Percentiles rank a stretch among this genome's conserved stretches.
These are phyloP conservation scores for Oryctes rhinoceros DNA, from an alignment of 1,140 invertebrate species.

Conservation along the genomic window DNA sequence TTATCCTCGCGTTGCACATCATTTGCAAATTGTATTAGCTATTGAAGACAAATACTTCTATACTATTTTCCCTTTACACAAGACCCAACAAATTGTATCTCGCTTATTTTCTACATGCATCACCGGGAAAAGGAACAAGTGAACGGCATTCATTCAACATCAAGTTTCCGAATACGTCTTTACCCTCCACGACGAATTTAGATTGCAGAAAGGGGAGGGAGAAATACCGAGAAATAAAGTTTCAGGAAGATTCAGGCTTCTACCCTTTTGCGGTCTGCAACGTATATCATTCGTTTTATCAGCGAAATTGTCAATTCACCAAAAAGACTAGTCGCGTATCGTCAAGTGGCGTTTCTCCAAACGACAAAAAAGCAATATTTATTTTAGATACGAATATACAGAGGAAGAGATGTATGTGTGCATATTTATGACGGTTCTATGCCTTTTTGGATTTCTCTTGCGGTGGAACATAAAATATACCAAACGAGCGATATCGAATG, in stretches of 20 bases:
- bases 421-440: conserved; percentile 32
- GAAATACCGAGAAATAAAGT: conserved; percentile 31
- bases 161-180: conserved; percentile 12
- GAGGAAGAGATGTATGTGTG: conserved; percentile 7
- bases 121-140: neutral
- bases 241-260: conserved; percentile 11
- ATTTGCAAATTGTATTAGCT: too few relatives aligned
- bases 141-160: neutral
- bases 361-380: conserved; percentile 29
- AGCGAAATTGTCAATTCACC: conserved; percentile 32
- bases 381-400: conserved; percentile 25
- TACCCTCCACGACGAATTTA: neutral
- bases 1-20: too few relatives aligned
- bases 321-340: conserved; percentile 27
- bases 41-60: too few relatives aligned
- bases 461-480: neutral
- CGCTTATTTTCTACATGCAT: too few relatives aligned
- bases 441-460: neutral
- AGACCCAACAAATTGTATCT: too few relatives aligned
- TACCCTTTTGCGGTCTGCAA: conserved; percentile 18
- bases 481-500: neutral
- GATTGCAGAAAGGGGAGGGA: neutral
- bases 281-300: conserved; percentile 25
- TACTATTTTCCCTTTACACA: too few relatives aligned
- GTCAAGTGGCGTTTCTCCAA: conserved; percentile 27